Percentiles rank a stretch among this genome's conserved stretches.
Evolutionary conservation across 2,797 vertebrate species (phyloP).

Genomic region (Podarcis siculus): DNA sequence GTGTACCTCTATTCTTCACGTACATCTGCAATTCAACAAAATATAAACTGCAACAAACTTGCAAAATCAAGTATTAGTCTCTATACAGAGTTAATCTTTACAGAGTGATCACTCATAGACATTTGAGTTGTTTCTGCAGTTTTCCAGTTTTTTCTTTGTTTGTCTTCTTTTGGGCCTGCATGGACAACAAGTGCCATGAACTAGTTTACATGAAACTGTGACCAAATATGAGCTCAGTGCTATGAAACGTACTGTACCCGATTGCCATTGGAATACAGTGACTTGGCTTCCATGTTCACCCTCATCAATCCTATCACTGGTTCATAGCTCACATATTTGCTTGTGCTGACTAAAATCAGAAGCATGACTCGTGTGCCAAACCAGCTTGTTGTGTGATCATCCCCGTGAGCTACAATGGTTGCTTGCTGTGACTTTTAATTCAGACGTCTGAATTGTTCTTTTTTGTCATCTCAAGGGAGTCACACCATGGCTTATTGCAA

Average conservation of each 20-base stretch:
- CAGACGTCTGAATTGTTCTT: constrained; percentile 78
- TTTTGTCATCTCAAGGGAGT: constrained; percentile 92
- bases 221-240: constrained; percentile 80
- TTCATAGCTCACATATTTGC: constrained; percentile 71
- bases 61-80: constrained; percentile 55
- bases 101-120: constrained; percentile 52
- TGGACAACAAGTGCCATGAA: constrained; percentile 78
- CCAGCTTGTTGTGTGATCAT: constrained; percentile 81
- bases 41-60: constrained; percentile 68
- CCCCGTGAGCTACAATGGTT: constrained; percentile 78
- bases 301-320: constrained; percentile 72
- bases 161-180: constrained; percentile 78
- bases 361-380: constrained; percentile 87
- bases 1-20: constrained; percentile 69
- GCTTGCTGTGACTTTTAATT: constrained; percentile 52
- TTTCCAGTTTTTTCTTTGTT: constrained; percentile 66
- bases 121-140: constrained; percentile 70
- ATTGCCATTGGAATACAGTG: constrained; percentile 77
- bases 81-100: constrained; percentile 53
- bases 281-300: constrained; percentile 74
- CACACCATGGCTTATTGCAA: constrained; percentile 98
- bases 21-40: constrained; percentile 69
- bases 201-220: constrained; percentile 83
- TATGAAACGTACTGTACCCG: constrained; percentile 75
- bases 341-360: constrained; percentile 82